Percentiles rank a stretch among this genome's conserved stretches.
These are phyloP conservation scores for Leistus spinibarbis DNA, from an alignment of 2,888 invertebrate species.

Conservation along the genomic window DNA sequence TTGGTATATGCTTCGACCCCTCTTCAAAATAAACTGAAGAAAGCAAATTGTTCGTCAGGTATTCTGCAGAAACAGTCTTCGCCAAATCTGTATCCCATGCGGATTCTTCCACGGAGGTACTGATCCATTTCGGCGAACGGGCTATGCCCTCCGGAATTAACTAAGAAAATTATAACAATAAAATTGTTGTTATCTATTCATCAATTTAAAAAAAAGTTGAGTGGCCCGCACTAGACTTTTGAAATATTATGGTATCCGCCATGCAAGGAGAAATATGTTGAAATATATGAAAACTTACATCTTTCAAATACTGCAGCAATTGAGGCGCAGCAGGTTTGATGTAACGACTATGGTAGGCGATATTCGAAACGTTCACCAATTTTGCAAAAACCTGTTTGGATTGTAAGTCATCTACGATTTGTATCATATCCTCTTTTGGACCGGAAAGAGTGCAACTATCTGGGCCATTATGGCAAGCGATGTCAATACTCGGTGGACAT, in stretches of 20 bases:
- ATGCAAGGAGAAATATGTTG: no score
- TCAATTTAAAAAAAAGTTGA: no score
- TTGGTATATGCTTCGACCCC: constrained; percentile 77
- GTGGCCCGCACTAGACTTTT: no score
- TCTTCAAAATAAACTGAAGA: constrained; percentile 82
- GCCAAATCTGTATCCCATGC: constrained; percentile 65
- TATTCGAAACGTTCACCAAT: constrained; percentile 81
- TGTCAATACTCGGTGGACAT: constrained; percentile 71
- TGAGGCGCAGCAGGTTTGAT: constrained; percentile 63
- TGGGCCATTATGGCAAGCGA: constrained; percentile 81
- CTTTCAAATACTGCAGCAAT: constrained; percentile 55
- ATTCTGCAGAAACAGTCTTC: constrained; percentile 66
- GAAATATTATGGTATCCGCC: no score
- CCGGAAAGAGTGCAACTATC: constrained; percentile 82
- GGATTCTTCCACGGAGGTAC: constrained; percentile 66
- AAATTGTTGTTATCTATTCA: no score
- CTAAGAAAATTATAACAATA: constrained; percentile 6
- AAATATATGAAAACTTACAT: no score
- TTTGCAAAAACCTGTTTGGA: constrained; percentile 79
- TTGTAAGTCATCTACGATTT: constrained; percentile 63
- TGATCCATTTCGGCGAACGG: constrained; percentile 69
- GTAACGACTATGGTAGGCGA: constrained; percentile 86
- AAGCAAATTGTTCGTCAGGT: constrained; percentile 70
- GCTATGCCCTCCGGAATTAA: constrained; percentile 57
- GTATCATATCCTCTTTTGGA: constrained; percentile 66